Evolutionary conservation across 2,888 invertebrate species (phyloP).

Genomic region (Pocota personata): DNA sequence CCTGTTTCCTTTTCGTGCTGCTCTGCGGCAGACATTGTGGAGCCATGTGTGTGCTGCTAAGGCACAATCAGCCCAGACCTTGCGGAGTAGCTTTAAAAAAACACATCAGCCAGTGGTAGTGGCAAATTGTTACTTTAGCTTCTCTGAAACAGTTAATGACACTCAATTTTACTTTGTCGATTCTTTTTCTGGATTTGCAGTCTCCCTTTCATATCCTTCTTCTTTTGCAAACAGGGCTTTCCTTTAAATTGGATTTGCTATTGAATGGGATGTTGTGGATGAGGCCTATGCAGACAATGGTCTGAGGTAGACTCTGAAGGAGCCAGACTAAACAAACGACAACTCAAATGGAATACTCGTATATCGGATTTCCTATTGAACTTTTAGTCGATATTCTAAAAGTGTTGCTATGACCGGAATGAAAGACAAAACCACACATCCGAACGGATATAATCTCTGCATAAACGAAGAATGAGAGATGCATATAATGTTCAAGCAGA

Average conservation of each 20-base stretch:
- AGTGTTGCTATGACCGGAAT: conserved; percentile 19
- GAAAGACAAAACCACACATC: conserved; percentile 28
- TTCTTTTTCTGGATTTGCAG: conserved; percentile 25
- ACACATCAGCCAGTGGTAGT: conserved; percentile 35
- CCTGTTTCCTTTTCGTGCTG: conserved; percentile 32
- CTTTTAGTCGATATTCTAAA: conserved; percentile 37
- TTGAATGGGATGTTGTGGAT: conserved; percentile 33
- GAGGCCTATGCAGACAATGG: not conserved
- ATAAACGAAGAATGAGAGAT: conserved; percentile 2
- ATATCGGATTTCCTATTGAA: conserved; percentile 67
- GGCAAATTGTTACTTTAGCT: conserved; percentile 67
- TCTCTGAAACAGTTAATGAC: conserved; percentile 60
- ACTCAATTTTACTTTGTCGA: conserved; percentile 53
- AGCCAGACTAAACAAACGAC: conserved; percentile 44
- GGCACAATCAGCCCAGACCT: conserved; percentile 57
- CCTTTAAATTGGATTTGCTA: conserved; percentile 66
- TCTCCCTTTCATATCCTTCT: conserved; percentile 39
- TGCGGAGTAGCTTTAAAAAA: conserved; percentile 46
- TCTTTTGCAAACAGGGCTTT: conserved; percentile 26
- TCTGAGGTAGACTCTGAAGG: not conserved
- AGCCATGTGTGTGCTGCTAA: conserved; percentile 51
- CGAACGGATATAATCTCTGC: conserved; percentile 34
- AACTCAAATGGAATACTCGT: conserved; percentile 57
- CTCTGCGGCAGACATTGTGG: conserved; percentile 58
- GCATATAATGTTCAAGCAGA: not conserved